These are phyloP conservation scores for Onychomys arenicola DNA, from an alignment of 2,797 vertebrate genomes.

Conservation along the genomic window DNA sequence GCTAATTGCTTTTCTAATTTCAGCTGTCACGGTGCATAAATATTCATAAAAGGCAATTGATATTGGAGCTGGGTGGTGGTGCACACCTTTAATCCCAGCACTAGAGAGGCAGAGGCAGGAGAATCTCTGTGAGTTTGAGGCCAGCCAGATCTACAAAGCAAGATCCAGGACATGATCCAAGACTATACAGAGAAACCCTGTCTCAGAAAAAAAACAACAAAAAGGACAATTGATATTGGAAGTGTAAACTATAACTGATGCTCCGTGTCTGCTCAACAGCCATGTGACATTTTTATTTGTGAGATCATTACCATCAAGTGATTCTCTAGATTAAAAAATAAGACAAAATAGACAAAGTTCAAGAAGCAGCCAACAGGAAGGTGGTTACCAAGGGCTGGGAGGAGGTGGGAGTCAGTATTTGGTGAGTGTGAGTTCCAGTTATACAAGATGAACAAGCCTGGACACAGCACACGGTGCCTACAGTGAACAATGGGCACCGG, in stretches of 20 bases:
- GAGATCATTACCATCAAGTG: not conserved
- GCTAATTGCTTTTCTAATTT: not conserved
- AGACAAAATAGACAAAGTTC: not conserved
- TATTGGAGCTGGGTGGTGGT: too few relatives aligned
- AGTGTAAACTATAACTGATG: not conserved
- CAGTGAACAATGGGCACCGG: too few relatives aligned
- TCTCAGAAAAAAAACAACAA: too few relatives aligned
- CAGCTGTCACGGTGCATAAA: not conserved
- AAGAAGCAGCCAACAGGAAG: not conserved
- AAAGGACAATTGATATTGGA: too few relatives aligned
- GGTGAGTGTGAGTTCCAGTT: not conserved
- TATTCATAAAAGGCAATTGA: not conserved
- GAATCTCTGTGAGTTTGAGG: too few relatives aligned
- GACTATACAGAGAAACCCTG: too few relatives aligned
- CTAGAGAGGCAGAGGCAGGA: too few relatives aligned
- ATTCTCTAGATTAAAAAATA: not conserved
- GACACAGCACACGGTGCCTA: not conserved
- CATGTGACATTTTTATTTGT: not conserved
- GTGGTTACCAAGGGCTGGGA: not conserved
- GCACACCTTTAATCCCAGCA: too few relatives aligned
- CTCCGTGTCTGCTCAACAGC: not conserved
- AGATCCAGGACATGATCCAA: too few relatives aligned
- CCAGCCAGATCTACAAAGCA: too few relatives aligned
- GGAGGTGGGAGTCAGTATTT: not conserved
- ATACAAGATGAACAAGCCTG: not conserved